Percentiles rank a stretch among this genome's conserved stretches.
These are phyloP conservation scores for Choristoneura rosaceana DNA, from an alignment of 2,888 invertebrate genomes.

Conservation along the genomic window DNA sequence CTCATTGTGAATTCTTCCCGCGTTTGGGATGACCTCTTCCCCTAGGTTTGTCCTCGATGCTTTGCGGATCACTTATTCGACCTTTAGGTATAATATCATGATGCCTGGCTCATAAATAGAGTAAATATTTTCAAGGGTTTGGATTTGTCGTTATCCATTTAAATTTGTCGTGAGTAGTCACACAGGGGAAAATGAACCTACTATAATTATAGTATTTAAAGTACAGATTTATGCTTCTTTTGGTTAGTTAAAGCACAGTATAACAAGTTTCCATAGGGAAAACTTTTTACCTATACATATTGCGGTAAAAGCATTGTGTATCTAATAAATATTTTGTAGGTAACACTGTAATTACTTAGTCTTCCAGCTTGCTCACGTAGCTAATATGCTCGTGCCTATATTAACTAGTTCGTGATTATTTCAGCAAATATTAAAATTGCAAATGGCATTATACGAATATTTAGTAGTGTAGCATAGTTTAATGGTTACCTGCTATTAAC, in stretches of 20 bases:
- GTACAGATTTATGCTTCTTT: not conserved
- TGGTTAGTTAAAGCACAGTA: not conserved
- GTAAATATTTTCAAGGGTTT: slow-evolving; percentile 31
- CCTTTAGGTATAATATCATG: slow-evolving; percentile 55
- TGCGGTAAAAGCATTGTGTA: no score
- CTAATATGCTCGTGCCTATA: not conserved
- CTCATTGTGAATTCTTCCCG: slow-evolving; percentile 67
- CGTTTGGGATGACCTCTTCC: slow-evolving; percentile 64
- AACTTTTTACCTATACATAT: no score
- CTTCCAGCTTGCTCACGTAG: not conserved
- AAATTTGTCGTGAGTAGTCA: not conserved
- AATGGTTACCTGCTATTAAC: slow-evolving; percentile 15
- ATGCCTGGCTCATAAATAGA: slow-evolving; percentile 60
- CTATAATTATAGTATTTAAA: no score
- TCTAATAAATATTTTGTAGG: no score
- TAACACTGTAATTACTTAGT: not conserved
- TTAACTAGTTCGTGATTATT: not conserved
- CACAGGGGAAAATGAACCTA: not conserved
- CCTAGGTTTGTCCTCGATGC: slow-evolving; percentile 62
- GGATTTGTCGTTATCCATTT: slow-evolving; percentile 4
- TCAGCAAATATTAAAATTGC: not conserved
- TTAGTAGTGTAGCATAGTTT: not conserved
- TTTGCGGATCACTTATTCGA: slow-evolving; percentile 63
- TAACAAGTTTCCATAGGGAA: no score
- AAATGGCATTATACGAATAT: not conserved